Percentiles rank a stretch among this genome's conserved stretches.
Evolutionary conservation across 2,888 invertebrate species (phyloP).

Genomic region (Eupithecia subfuscata): DNA sequence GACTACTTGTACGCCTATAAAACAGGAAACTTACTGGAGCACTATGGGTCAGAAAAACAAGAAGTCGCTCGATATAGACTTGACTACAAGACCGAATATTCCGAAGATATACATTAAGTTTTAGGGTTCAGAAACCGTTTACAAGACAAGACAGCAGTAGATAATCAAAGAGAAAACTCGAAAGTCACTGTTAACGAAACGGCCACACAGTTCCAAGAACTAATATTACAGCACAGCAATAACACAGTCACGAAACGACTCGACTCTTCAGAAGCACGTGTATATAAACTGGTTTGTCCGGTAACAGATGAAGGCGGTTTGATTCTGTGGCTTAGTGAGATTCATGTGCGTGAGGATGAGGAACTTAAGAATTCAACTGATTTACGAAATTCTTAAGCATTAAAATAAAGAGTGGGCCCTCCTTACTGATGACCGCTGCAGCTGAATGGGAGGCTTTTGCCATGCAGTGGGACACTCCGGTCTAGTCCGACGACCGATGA

Average conservation of each 20-base stretch:
- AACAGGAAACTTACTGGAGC: background rate
- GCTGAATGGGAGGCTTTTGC: no score
- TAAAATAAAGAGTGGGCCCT: no score
- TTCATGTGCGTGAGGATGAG: background rate
- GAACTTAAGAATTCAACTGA: background rate
- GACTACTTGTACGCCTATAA: background rate
- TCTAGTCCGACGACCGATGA: no score
- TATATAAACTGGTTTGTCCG: conserved; percentile 55
- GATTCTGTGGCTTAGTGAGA: background rate
- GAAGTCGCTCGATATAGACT: background rate
- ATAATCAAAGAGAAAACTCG: conserved; percentile 34
- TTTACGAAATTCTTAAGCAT: background rate
- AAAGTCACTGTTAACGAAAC: conserved; percentile 28
- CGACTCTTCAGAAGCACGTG: conserved; percentile 59
- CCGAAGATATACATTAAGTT: background rate
- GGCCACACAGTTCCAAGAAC: conserved; percentile 38
- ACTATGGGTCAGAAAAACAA: background rate
- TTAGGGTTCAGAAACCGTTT: background rate
- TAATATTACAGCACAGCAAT: conserved; percentile 50
- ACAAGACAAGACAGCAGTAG: conserved; percentile 3
- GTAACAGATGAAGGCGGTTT: conserved; percentile 20
- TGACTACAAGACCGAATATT: background rate
- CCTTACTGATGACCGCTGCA: no score
- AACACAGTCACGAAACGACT: conserved; percentile 66
- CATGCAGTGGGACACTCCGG: no score